Evolutionary conservation across 2,113 vertebrate genomes (phyloP).

Genomic region (Burhinus bistriatus): DNA sequence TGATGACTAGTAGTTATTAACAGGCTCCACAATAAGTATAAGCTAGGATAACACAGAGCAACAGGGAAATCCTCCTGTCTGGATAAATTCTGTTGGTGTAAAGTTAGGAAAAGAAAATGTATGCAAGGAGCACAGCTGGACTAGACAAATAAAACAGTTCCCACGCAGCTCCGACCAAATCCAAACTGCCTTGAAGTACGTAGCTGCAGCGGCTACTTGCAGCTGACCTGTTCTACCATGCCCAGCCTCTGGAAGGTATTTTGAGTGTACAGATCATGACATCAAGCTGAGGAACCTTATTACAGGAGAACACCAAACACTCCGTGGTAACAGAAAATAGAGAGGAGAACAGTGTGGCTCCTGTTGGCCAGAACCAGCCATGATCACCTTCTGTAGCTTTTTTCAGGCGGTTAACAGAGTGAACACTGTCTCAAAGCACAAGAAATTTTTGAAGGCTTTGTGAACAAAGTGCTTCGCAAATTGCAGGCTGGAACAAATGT

Average conservation of each 20-base stretch:
- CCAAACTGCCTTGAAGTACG: background rate
- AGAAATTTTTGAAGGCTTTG: background rate
- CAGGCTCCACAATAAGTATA: background rate
- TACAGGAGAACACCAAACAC: background rate
- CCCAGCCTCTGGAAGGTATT: background rate
- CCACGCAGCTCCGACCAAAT: background rate
- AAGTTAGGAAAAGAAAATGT: background rate
- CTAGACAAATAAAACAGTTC: background rate
- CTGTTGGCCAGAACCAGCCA: background rate
- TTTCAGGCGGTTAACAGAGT: background rate
- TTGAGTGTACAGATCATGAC: background rate
- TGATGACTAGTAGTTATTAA: background rate
- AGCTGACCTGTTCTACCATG: background rate
- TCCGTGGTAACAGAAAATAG: background rate
- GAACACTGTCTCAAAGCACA: background rate
- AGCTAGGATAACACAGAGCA: background rate
- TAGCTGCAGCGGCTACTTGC: background rate
- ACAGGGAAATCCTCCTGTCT: background rate
- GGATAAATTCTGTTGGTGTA: background rate
- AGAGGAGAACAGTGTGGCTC: background rate
- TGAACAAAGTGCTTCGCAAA: background rate
- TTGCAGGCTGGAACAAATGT: background rate
- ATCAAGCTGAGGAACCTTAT: background rate
- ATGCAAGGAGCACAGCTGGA: background rate
- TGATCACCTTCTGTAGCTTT: background rate